These are phyloP conservation scores for Paradisaea rubra DNA, from an alignment of 2,113 vertebrate species.

Conservation along the genomic window DNA sequence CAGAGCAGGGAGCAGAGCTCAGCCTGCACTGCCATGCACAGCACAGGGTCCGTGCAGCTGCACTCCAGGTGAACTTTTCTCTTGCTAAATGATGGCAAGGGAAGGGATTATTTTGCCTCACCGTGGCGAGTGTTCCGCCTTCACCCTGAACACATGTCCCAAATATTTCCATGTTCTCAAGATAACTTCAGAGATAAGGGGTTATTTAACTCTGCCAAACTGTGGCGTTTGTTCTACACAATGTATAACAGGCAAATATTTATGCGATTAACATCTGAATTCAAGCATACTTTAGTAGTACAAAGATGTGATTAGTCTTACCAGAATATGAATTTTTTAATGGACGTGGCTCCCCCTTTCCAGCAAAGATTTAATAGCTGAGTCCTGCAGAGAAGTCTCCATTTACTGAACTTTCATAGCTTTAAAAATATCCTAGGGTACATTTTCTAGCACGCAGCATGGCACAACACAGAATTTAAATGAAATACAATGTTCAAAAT, in stretches of 20 bases:
- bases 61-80: not conserved
- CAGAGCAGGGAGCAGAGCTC: not conserved
- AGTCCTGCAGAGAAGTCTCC: slow-evolving; percentile 54
- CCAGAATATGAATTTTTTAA: slow-evolving; percentile 52
- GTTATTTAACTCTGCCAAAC: not conserved
- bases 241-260: slow-evolving; percentile 38
- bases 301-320: slow-evolving; percentile 44
- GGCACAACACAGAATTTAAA: slow-evolving; percentile 44
- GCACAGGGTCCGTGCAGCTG: not conserved
- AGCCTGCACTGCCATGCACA: accelerated
- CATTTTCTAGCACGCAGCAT: slow-evolving; percentile 4
- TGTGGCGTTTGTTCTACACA: not conserved
- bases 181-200: slow-evolving; percentile 37
- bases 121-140: not conserved
- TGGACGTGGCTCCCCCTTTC: slow-evolving; percentile 20
- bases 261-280: slow-evolving; percentile 37
- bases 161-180: slow-evolving; percentile 44
- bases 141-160: not conserved
- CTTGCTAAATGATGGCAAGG: not conserved
- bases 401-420: slow-evolving; percentile 53
- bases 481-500: not conserved
- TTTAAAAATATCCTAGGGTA: slow-evolving; percentile 43
- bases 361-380: slow-evolving; percentile 55
- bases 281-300: slow-evolving; percentile 34
- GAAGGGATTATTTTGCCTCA: not conserved